Conservation (phyloP, 2,797 vertebrate species). For the Poeciliopsis presidionis region DNA sequence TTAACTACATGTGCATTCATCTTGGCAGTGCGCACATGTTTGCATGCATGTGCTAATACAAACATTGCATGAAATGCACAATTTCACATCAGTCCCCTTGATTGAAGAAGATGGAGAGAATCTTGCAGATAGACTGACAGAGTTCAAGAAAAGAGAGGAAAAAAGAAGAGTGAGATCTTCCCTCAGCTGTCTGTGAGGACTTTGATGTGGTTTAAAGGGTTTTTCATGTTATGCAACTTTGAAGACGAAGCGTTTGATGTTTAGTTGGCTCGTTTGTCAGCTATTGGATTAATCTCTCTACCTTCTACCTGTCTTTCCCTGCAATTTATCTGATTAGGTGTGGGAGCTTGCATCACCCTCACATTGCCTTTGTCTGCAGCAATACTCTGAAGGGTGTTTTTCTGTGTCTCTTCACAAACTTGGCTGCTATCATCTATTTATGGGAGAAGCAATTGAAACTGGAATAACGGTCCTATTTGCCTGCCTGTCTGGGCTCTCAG, state of each 20-base stretch:
- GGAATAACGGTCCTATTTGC: conserved; percentile 73
- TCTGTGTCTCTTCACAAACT: conserved; percentile 62
- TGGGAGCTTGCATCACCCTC: conserved; percentile 53
- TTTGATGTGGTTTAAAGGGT: conserved; percentile 77
- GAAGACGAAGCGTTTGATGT: conserved; percentile 78
- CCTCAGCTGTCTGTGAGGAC: conserved; percentile 67
- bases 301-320: conserved; percentile 51
- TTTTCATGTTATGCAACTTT: conserved; percentile 80
- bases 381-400: conserved; percentile 61
- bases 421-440: conserved; percentile 74
- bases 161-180: conserved; percentile 70
- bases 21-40: conserved; percentile 33
- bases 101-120: conserved; percentile 48
- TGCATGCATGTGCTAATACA: conserved; percentile 22
- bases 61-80: conserved; percentile 61
- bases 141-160: conserved; percentile 62
- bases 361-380: conserved; percentile 61
- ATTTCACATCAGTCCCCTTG: conserved; percentile 68
- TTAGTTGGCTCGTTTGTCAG: conserved; percentile 74
- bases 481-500: conserved; percentile 71
- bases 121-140: conserved; percentile 57
- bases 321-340: conserved; percentile 71
- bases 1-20: conserved; percentile 45
- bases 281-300: conserved; percentile 71
- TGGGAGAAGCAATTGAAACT: conserved; percentile 67